phyloP scores from a whole-genome alignment of 2,113 vertebrate species.

The Onychorhynchus coronatus region DNA sequence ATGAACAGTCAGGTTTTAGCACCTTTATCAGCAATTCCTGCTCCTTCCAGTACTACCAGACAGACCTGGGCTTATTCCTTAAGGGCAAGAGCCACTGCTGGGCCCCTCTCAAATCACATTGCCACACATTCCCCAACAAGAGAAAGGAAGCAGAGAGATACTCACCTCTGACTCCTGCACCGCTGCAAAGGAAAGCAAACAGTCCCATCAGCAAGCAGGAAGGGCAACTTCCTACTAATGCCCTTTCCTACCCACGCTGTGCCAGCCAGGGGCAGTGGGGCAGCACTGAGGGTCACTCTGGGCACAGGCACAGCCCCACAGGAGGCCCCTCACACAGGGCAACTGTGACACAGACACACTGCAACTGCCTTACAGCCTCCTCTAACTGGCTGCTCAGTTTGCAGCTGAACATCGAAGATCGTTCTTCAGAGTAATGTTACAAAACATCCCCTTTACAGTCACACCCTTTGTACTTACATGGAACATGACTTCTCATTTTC shows the following conservation, averaged over 20 bases:
- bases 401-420: neutral
- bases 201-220: neutral
- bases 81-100: neutral
- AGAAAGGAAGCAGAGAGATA: neutral
- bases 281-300: neutral
- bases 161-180: neutral
- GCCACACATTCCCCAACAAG: neutral
- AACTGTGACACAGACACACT: neutral
- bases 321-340: too few species aligned
- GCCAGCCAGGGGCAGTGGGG: neutral
- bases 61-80: neutral
- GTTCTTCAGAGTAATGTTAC: neutral
- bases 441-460: neutral
- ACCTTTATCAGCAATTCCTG: neutral
- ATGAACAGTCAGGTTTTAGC: neutral
- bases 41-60: neutral
- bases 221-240: neutral
- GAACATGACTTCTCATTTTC: neutral
- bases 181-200: neutral
- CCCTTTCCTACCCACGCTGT: neutral
- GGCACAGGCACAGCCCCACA: neutral
- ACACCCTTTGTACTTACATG: accelerated
- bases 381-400: neutral
- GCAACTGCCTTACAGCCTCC: neutral
- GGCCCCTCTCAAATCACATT: neutral